Base-by-base conservation (phyloP, 2,888 invertebrate species). In the Campoletis raptor region DNA sequence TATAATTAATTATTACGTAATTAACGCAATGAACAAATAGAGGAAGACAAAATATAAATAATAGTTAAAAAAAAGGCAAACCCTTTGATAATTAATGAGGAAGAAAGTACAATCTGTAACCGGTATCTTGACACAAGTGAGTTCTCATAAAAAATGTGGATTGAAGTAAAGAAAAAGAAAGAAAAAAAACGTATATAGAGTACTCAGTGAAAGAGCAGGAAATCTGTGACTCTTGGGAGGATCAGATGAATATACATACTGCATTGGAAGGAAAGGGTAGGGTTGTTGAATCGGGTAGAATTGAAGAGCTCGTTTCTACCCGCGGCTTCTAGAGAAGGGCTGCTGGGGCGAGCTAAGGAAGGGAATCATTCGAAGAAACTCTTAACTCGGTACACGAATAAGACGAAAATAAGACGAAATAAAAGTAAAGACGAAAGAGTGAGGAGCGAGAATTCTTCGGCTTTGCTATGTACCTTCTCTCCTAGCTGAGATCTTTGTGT, bases 321-420 rank as follows among this genome's bases (percentile, higher is more conserved):
- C 42, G 57, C 61, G 52, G 57, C 76, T 76, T 37, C 57, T 7
- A 24, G 37, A 37, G 67, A 40, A 40, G 40, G 67, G 67, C 36
- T 67, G 66, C 18, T 37, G 67, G 70, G 70, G 15, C 24, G 24
- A 36, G 42, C 24, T n/a, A 52, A 78, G 73, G 67, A 73, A 67
- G 67, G 81, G 73, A 81, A 61, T 78, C 72, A 67, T 30, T 67
- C 61, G 74, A 76, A 79, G 82, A 78, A 79, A 83, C 73, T 83
- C 76, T 54, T 80, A 48, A 61, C 67, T 74, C 30, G 48, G 85
- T 82, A 77, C 74, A 57, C 61, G 70, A 61, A 61, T 42, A 77
- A 82, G 82, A 72, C 78, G 66, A 10, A 57, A 73, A 81, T 42
- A 72, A 67, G 66, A 57, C 12, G 72, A 79, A 45, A 73, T 40